Base-by-base conservation (phyloP, 2,888 invertebrate genomes). In the Epistrophe eligans region DNA sequence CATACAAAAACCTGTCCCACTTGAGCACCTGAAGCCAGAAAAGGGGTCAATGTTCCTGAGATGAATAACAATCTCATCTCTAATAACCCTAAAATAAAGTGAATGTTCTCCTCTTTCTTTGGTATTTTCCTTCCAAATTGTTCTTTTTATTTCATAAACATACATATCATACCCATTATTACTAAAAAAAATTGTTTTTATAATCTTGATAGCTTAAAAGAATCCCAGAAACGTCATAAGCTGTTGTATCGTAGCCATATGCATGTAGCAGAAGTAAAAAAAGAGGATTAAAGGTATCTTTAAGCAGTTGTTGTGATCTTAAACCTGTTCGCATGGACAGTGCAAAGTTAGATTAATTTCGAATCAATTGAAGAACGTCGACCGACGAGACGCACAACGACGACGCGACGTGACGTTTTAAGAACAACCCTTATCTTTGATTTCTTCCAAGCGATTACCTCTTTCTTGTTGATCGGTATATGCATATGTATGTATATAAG, bases 181-280 rank as follows among this genome's bases (percentile, higher is more conserved):
- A 3, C 24, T 24, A 17, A 10, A 52, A 52, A 52, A 52, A 13
- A 50, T 10, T 50, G 0, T 50, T 19, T 13, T 5, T 52, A 32
- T 77, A 84, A 84, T 84, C 84, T 84, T 66, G 77, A 77, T 80
- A 70, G 60, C 50, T 32, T 28, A 52, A 43, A 48, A 24, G 57
- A 82, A 77, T 57, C 66, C 24, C 19, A 9, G 50, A 4, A 7
- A 6, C 6, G 58, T 35, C 71, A 71, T 66, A 64, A 58, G 71
- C 52, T 7, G 52, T 15, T 55, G 28, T 15, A 17, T 19, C 11
- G 24, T 40, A 40, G 5, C 50, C 17, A 48, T 48, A 48, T 45
- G 1, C 8, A 8, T 48, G 8, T n/a, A n/a, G 50, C 50, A 40
- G 15, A 43, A n/a, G 60, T 38, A 55, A 57, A 50, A 57, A 50